phyloP scores from a whole-genome alignment of 2,797 vertebrate species.

The Scomberomorus guttatus region DNA sequence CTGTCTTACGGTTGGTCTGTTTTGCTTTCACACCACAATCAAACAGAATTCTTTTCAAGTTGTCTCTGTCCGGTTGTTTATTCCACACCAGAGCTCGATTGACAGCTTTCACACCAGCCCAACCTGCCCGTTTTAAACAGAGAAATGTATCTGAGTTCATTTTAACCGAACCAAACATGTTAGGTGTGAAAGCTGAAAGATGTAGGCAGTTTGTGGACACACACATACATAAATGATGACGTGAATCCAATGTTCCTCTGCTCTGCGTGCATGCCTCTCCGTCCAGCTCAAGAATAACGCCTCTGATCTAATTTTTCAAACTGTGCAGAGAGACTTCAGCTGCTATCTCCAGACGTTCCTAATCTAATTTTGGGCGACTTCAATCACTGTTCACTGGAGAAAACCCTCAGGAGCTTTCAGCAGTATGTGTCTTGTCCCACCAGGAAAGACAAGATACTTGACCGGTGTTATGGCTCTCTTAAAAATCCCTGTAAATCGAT shows the following conservation, averaged over 20 bases:
- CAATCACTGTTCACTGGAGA: background rate
- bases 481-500: background rate
- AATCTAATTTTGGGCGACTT: background rate
- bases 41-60: background rate
- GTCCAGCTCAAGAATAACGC: background rate
- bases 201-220: background rate
- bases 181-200: constrained; percentile 2
- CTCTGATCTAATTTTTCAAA: background rate
- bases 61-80: background rate
- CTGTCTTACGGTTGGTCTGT: too few species aligned
- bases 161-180: background rate
- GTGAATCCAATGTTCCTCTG: background rate
- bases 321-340: background rate
- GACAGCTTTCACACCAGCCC: background rate
- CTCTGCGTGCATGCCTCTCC: background rate
- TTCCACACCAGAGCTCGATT: background rate
- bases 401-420: background rate
- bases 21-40: too few species aligned
- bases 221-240: background rate
- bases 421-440: background rate
- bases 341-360: background rate
- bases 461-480: background rate
- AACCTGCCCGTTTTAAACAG: background rate
- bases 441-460: background rate
- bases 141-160: background rate